phyloP scores from a whole-genome alignment of 2,797 vertebrate species.

The Furcifer pardalis region DNA sequence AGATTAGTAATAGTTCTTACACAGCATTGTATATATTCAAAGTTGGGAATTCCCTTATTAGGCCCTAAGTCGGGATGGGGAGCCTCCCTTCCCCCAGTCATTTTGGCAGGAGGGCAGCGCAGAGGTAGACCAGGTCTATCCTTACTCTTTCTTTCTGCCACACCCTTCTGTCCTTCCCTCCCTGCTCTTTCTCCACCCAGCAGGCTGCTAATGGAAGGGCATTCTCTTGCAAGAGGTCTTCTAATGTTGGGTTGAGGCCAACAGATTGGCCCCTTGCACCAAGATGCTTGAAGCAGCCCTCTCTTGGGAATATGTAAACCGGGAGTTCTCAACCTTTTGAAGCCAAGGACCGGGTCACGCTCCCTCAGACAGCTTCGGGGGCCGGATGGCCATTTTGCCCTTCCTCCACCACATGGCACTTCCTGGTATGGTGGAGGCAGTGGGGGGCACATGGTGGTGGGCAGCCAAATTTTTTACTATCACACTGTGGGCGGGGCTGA shows the following conservation, averaged over 20 bases:
- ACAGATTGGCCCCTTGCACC: background rate
- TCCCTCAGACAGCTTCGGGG: too few species aligned
- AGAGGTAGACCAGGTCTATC: background rate
- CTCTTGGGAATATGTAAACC: background rate
- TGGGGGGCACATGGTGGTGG: too few species aligned
- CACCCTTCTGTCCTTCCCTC: background rate
- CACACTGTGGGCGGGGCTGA: too few species aligned
- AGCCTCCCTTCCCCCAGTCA: background rate
- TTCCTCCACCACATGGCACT: too few species aligned
- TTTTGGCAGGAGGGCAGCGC: background rate
- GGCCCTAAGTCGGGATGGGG: background rate
- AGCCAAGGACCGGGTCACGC: too few species aligned
- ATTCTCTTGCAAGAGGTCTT: background rate
- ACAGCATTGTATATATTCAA: background rate
- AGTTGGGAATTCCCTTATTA: slow-evolving; percentile 2
- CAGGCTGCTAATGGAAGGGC: background rate
- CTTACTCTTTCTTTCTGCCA: background rate
- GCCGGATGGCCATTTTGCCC: too few species aligned
- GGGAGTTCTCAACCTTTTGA: too few species aligned
- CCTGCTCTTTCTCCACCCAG: background rate
- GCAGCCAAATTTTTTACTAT: too few species aligned
- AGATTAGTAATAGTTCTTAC: background rate
- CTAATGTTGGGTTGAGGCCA: background rate
- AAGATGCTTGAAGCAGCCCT: background rate
- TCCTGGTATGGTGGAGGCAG: too few species aligned